These are phyloP conservation scores for Volucella zonaria DNA, from an alignment of 2,888 invertebrate species.

Conservation along the genomic window DNA sequence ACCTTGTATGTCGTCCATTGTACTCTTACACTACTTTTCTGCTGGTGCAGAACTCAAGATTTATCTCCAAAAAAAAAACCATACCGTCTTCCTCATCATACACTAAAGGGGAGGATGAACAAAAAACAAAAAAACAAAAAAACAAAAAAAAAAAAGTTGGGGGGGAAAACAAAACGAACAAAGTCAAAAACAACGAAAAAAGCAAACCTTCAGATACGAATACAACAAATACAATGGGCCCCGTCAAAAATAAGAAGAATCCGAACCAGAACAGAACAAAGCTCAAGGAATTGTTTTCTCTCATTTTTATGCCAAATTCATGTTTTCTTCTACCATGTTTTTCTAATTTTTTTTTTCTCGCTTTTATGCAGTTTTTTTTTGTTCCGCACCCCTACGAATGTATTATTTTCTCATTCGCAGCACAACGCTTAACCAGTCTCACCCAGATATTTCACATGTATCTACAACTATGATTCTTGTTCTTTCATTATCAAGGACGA, in stretches of 20 bases:
- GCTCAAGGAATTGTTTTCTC: conserved; percentile 56
- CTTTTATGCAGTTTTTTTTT: conserved; percentile 33
- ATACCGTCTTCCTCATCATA: conserved; percentile 13
- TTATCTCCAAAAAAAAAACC: conserved; percentile 7
- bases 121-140: too few species aligned
- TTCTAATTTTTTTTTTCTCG: not conserved
- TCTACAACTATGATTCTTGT: conserved; percentile 62
- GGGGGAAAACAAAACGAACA: too few species aligned
- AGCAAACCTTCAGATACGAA: too few species aligned
- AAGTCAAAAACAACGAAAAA: too few species aligned
- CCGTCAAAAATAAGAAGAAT: too few species aligned
- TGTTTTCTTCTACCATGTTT: not conserved
- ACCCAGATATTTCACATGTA: conserved; percentile 19
- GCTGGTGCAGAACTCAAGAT: conserved; percentile 18
- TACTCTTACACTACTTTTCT: not conserved
- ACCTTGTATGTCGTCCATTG: too few species aligned
- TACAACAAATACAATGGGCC: too few species aligned
- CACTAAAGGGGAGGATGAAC: conserved; percentile 34
- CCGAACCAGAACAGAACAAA: not conserved
- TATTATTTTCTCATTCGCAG: conserved; percentile 50
- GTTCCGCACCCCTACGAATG: conserved; percentile 20
- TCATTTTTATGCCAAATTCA: not conserved
- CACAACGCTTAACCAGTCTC: conserved; percentile 19
- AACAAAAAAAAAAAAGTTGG: conserved; percentile 10
- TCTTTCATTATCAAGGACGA: conserved; percentile 72